Evolutionary conservation across 2,888 invertebrate genomes (phyloP), one percentile per base, ranked within the genome.

Genomic region (Epinotia ramella): DNA sequence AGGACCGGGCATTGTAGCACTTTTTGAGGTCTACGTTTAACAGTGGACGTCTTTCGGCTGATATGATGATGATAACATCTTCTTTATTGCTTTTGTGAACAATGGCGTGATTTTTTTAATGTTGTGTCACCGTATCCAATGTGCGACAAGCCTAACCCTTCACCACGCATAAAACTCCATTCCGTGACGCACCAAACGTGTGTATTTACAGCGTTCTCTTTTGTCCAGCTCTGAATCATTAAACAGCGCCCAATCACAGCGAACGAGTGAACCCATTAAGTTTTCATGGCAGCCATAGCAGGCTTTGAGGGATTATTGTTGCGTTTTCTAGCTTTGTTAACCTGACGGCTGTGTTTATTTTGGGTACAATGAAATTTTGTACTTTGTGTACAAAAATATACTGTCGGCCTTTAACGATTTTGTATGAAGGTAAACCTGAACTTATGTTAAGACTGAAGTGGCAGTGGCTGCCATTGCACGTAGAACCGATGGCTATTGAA

Each of bases 221-320:
- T 57, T 57, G 56, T 67, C 33, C 56, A 33, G 20, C 40, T 49
- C 44, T 72, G 72, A 64, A 72, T 72, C 56, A 72, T 72, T 72
- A 57, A 64, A 44, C 28, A 18, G n/a, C 56, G 33, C 53, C 28
- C 72, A 72, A 65, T 72, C 63, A 24, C 57, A 28, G 57, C 56
- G 64, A 57, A 64, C 57, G 72, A 72, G 70, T 49, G 49, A 16
- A 16, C n/a, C 44, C 56, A 72, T 72, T 72, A 72, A 72, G 64
- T 72, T 72, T 72, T 72, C 72, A 72, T 72, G 64, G 44, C 56
- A 40, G 24, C 53, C 57, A 72, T 64, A 57, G n/a, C 13, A 13
- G 24, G 59, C 56, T 24, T 24, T 49, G 57, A 64, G 12, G 57
- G 72, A 64, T 57, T 65, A 28, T 60, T 28, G 28, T 24, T 60